Conservation (phyloP, 2,797 vertebrate genomes). For the Meda fulgida region DNA sequence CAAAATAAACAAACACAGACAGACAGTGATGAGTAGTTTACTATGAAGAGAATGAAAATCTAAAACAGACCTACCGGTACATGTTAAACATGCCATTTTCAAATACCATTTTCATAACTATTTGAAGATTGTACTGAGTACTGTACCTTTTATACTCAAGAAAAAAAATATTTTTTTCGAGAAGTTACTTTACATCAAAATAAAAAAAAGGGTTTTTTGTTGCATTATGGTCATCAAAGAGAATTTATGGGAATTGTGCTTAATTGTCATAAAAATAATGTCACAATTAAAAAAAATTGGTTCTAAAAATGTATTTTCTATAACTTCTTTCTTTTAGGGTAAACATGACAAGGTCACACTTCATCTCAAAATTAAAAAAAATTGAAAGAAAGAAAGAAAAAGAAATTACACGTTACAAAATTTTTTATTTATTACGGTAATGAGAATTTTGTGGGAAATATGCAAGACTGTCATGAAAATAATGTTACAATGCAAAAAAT, state of each 20-base stretch:
- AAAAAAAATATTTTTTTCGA: not conserved
- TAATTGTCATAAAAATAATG: not conserved
- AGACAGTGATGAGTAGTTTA: constrained; percentile 21
- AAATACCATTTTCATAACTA: not conserved
- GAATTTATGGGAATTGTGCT: not conserved
- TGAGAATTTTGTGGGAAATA: not conserved
- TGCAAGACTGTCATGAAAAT: not conserved
- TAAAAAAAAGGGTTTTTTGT: too few species aligned
- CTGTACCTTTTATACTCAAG: not conserved
- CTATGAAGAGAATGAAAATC: not conserved
- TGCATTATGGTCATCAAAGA: not conserved
- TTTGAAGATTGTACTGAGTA: not conserved
- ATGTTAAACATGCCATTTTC: not conserved
- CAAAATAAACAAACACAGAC: constrained; percentile 53
- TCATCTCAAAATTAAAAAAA: not conserved
- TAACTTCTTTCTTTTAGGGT: not conserved
- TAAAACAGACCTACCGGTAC: not conserved
- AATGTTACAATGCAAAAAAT: not conserved
- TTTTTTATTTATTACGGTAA: not conserved
- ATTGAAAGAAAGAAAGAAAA: not conserved
- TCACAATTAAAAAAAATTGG: not conserved
- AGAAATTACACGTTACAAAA: not conserved
- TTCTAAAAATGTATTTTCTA: not conserved
- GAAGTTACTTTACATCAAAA: not conserved
- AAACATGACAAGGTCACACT: not conserved